Base-by-base conservation (phyloP, 1,140 invertebrate genomes). In the Cardiocondyla obscurior region DNA sequence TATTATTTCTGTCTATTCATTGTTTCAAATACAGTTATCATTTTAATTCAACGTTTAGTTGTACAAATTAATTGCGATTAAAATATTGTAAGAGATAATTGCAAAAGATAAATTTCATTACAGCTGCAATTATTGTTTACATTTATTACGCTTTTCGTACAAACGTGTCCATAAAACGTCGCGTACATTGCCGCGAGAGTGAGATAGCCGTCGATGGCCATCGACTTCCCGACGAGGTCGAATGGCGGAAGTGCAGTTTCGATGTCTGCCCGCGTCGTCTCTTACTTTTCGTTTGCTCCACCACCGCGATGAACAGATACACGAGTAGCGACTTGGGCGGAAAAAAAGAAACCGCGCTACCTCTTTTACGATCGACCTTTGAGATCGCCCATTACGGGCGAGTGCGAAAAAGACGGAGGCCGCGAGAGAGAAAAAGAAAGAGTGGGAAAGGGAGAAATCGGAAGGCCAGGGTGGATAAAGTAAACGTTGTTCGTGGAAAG, bases 401-500 rank as follows among this genome's bases (percentile, higher is more conserved):
- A 67, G 60, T 53, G 60, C 33, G 62, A 79, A 53, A 53, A 33
- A 22, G 22, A 36, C 67, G 42, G 62, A 14, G 10, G 12, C 12
- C 14, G 33, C 6, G 36, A 19, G 14, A 5, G 46, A 8, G 12
- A 14, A 5, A 30, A 6, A 12, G 39, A 42, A 19, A 14, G n/a
- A 4, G n/a, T 7, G 42, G 14, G 46, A 70, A 22, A 65, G 30
- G 36, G 25, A 69, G 5, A 33, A 62, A 22, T 39, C 51, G 55
- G 62, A 28, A 51, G 62, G 46, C 49, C 55, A 55, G 62, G 46
- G 16, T 42, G 74, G 74, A 79, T 79, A 79, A 79, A 79, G 74
- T 79, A 79, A 79, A 79, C 74, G 74, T 79, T 79, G 74, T 69
- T 79, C 74, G 74, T 79, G 25, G 62, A 79, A 79, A 79, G 62